Base-by-base conservation (phyloP, 2,113 vertebrate genomes). In the Ictalurus punctatus region DNA sequence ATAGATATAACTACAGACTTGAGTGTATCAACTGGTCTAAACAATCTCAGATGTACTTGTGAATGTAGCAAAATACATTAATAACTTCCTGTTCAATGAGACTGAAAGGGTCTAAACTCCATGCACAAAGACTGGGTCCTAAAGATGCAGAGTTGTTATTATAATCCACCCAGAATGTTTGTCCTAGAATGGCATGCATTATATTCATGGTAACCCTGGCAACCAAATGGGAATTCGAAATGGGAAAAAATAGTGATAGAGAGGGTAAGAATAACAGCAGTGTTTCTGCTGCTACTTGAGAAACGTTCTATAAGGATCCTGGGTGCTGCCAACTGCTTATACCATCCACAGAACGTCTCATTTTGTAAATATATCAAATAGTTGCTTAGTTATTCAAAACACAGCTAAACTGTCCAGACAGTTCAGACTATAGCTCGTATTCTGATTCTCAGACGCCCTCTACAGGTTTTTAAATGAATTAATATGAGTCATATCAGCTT, bases 391-490 rank as follows among this genome's bases (percentile, higher is more conserved):
- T 82, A 83, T 82, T 59, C 54, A 82, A 82, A 56, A 82, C 76
- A 79, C n/a, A 82, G 48, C 30, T 54, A 40, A 83, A 40, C 9
- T 83, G 21, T 61, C 58, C 81, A 61, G 56, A 25, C 4, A 13
- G 19, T 37, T n/a, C 27, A 63, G 34, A 63, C 25, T 8, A 16
- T 25, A 44, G 86, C 63, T 83, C 34, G 7, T 73, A 61, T 30
- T 67, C 52, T 87, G 83, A 74, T 19, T 69, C 84, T 40, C 65
- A 85, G 25, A 85, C 23, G 89, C 89, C 89, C 81, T 37, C 89
- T 90, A 87, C 61, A 87, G 89, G 86, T 82, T 37, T 81, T 34
- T 3, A 34, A 63, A 65, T 7, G 7, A 12, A 30, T 54, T 0
- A 61, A 54, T 63, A 30, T 6, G 16, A 59, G 9, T 65, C 27